Evolutionary conservation across 2,888 invertebrate genomes (phyloP), one percentile per base, ranked within the genome.

Genomic region (Cantharis rustica): DNA sequence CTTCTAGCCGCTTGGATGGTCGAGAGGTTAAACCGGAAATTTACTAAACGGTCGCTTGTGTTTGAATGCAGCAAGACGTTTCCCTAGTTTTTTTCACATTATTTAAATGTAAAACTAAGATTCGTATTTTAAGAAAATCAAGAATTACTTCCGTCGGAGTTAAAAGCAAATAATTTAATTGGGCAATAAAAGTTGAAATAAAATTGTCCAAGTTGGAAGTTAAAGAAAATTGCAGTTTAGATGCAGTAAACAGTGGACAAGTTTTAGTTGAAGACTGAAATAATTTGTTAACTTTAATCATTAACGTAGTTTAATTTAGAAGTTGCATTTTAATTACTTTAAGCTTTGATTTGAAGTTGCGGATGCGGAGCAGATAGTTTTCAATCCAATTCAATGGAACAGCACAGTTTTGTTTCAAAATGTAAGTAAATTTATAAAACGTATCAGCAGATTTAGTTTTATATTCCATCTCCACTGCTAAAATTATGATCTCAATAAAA

Each of bases 401-500:
- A 47, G 47, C 47, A 47, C n/a, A n/a, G n/a, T 47, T 47, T 47
- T 47, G 47, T n/a, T 47, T 47, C 13, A 47, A 47, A 47, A 47
- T 47, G 47, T 47, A 47, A 47, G 47, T 47, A 47, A 47, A n/a
- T 47, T 47, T 47, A 47, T 47, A 47, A 9, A 47, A 47, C n/a
- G 47, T 47, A 47, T 47, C 47, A 47, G 47, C n/a, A 47, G 47
- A 47, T 47, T 47, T 47, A n/a, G 47, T 47, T 47, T 47, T 47
- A 47, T 47, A 47, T 47, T 47, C 47, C 47, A 66, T 66, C 64
- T 66, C 23, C 64, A 66, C n/a, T 66, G 17, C 64, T 20, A 66
- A 66, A 66, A 66, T 66, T 66, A 66, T 66, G 64, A 66, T 66
- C 64, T 66, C 64, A 17, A 66, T 66, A 66, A 66, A 66, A 66